These are phyloP conservation scores for Sebastes matsubarae DNA, from an alignment of 2,797 vertebrate genomes.

Conservation along the genomic window DNA sequence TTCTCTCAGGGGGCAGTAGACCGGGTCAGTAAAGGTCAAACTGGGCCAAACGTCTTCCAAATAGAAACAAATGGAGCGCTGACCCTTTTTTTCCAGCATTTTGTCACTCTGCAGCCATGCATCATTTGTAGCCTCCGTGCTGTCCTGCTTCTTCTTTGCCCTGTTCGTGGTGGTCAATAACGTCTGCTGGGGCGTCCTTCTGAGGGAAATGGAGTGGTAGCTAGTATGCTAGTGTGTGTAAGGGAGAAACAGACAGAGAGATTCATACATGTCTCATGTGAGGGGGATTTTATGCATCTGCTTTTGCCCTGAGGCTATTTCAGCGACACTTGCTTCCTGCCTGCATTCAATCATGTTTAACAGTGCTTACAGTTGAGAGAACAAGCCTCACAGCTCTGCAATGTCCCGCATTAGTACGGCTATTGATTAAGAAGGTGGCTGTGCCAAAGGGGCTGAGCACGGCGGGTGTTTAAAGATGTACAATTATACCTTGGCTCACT, in stretches of 20 bases:
- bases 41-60: slow-evolving; percentile 51
- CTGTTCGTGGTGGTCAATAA: slow-evolving; percentile 33
- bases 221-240: background rate
- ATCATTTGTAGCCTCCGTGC: slow-evolving; percentile 28
- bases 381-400: slow-evolving; percentile 24
- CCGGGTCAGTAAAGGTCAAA: slow-evolving; percentile 54
- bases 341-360: slow-evolving; percentile 52
- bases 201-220: background rate
- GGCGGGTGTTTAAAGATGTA: slow-evolving; percentile 34
- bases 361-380: slow-evolving; percentile 33
- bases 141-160: background rate
- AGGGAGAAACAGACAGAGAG: background rate
- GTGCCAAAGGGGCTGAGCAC: slow-evolving; percentile 4
- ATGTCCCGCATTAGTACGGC: slow-evolving; percentile 15
- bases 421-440: slow-evolving; percentile 47
- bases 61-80: slow-evolving; percentile 59
- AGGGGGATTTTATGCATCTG: slow-evolving; percentile 7
- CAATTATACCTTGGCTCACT: slow-evolving; percentile 1
- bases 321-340: slow-evolving; percentile 22
- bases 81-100: slow-evolving; percentile 40
- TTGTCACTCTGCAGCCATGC: slow-evolving; percentile 13
- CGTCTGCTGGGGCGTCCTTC: background rate
- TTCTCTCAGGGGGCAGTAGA: slow-evolving; percentile 26
- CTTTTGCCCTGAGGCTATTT: slow-evolving; percentile 19
- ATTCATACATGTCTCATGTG: slow-evolving; percentile 14